Percentiles rank a stretch among this genome's conserved stretches.
These are phyloP conservation scores for Lucilia sericata DNA, from an alignment of 1,140 invertebrate genomes.

Conservation along the genomic window DNA sequence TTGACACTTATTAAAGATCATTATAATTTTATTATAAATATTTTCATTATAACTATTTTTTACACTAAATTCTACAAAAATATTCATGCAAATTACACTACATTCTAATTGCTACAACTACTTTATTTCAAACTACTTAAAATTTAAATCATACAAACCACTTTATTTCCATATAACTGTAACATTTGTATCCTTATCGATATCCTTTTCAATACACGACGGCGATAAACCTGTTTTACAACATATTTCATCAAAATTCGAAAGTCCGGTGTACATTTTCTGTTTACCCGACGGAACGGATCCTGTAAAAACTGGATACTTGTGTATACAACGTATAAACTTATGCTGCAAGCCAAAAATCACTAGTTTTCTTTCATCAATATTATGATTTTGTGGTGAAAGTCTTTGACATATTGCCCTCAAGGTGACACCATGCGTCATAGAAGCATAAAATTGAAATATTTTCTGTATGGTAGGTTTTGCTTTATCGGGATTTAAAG, in stretches of 20 bases:
- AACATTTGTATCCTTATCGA: conserved; percentile 88
- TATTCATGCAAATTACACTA: neutral
- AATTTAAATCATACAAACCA: neutral
- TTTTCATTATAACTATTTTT: too few species aligned
- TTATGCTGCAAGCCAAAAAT: conserved; percentile 91
- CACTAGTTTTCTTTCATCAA: conserved; percentile 88
- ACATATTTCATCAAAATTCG: conserved; percentile 90
- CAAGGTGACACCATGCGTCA: conserved; percentile 88
- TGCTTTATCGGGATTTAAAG: conserved; percentile 67
- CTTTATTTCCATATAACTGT: conserved; percentile 85
- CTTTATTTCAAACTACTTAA: neutral
- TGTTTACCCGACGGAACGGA: conserved; percentile 70
- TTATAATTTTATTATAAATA: too few species aligned
- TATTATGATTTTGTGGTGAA: conserved; percentile 68
- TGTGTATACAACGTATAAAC: conserved; percentile 84
- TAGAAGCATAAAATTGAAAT: conserved; percentile 83
- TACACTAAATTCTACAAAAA: too few species aligned
- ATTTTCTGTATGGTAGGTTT: conserved; percentile 80
- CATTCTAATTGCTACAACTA: neutral
- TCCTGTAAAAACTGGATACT: conserved; percentile 74
- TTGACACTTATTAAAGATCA: too few species aligned
- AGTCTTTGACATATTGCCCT: conserved; percentile 84
- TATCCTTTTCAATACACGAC: conserved; percentile 84
- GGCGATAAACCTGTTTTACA: conserved; percentile 84
- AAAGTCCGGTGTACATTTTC: conserved; percentile 82